phyloP scores from a whole-genome alignment of 92 coral and sea anemone species.

The Siderastrea radians region DNA sequence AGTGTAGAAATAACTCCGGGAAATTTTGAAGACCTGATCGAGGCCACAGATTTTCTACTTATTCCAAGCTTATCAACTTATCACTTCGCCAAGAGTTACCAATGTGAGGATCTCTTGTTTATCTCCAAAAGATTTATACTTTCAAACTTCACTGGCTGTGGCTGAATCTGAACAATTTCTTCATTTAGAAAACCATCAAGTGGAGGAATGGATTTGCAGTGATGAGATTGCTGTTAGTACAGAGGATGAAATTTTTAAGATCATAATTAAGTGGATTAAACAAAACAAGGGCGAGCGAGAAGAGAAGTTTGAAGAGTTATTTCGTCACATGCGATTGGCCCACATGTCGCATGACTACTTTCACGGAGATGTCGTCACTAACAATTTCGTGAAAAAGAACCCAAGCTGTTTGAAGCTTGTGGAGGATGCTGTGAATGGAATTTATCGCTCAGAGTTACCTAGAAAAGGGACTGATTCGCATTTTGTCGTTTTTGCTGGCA shows the following conservation, averaged over 20 bases:
- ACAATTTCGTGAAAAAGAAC: not conserved
- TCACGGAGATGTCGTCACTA: too few species aligned
- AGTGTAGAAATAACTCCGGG: not conserved
- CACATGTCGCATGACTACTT: not conserved
- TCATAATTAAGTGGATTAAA: conserved; percentile 4
- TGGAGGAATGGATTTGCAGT: conserved; percentile 7
- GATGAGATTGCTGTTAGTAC: not conserved
- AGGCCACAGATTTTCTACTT: conserved; percentile 7
- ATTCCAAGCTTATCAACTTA: not conserved
- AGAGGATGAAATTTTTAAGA: not conserved
- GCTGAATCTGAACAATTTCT: not conserved
- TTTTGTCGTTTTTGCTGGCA: not conserved
- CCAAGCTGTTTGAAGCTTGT: not conserved
- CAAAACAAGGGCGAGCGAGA: not conserved
- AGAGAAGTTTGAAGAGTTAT: conserved; percentile 2
- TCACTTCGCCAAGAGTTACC: conserved; percentile 8
- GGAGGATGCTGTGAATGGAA: not conserved
- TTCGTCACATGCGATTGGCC: conserved; percentile 7
- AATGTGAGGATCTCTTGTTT: not conserved
- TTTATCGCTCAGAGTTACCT: not conserved
- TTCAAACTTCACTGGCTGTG: not conserved
- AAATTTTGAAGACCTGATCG: not conserved
- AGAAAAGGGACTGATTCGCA: not conserved
- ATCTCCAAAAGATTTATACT: not conserved
- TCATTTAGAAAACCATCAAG: not conserved